Evolutionary conservation across 2,797 vertebrate genomes (phyloP).

Genomic region (Meriones psammophilus): DNA sequence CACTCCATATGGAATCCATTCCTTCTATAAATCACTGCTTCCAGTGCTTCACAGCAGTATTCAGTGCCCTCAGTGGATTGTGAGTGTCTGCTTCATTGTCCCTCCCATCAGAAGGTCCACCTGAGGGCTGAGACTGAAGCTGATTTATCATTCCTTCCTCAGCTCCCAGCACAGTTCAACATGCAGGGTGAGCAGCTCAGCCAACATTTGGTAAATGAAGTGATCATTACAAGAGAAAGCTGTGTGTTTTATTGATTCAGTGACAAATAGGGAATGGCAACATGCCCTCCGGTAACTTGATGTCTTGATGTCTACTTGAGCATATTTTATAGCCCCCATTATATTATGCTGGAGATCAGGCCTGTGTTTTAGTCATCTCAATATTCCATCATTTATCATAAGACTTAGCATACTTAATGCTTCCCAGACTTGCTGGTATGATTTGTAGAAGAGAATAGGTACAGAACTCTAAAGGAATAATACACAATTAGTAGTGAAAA

Average conservation of each 20-base stretch:
- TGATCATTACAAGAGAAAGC: constrained; percentile 29
- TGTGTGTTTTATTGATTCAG: constrained; percentile 43
- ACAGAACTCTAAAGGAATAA: constrained; percentile 9
- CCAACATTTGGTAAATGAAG: constrained; percentile 38
- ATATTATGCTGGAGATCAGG: constrained; percentile 1
- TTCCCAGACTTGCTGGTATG: constrained; percentile 15
- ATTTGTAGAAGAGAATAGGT: neutral
- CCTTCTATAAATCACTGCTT: constrained; percentile 31
- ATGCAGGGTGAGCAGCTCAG: neutral
- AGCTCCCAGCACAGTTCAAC: neutral
- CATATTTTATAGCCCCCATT: constrained; percentile 48
- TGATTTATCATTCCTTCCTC: neutral
- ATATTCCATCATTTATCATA: constrained; percentile 30
- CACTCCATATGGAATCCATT: constrained; percentile 16
- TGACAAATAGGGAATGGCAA: neutral
- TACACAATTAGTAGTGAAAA: constrained; percentile 7
- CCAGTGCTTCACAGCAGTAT: neutral
- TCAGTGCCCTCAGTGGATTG: neutral
- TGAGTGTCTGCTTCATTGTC: constrained; percentile 31
- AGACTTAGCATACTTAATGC: neutral
- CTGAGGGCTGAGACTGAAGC: neutral
- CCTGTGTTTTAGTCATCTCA: constrained; percentile 42
- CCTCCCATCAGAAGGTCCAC: constrained; percentile 13
- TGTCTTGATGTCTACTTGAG: constrained; percentile 10
- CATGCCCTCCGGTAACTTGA: constrained; percentile 12